phyloP scores from a whole-genome alignment of 2,888 invertebrate genomes.

The Diarsia dahlii region DNA sequence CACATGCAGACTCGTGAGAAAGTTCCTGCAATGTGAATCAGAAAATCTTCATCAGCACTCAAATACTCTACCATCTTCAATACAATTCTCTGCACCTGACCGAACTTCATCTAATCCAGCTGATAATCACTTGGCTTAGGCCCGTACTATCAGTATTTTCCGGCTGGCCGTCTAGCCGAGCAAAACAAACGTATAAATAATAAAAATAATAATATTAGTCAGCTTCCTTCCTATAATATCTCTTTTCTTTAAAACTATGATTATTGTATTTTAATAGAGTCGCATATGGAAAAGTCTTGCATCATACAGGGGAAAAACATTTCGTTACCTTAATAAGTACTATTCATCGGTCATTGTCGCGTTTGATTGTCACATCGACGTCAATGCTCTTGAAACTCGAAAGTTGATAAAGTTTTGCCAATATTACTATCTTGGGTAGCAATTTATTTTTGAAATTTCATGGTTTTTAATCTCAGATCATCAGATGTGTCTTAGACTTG shows the following conservation, averaged over 20 bases:
- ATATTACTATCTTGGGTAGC: not conserved
- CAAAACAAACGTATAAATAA: too few relatives aligned
- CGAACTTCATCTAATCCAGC: too few relatives aligned
- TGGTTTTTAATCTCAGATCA: conserved; percentile 11
- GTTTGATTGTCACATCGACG: conserved; percentile 40
- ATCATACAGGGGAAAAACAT: not conserved
- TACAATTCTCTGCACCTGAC: too few relatives aligned
- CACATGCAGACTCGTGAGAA: too few relatives aligned
- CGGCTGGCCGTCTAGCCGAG: too few relatives aligned
- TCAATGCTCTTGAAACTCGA: conserved; percentile 12
- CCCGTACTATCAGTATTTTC: too few relatives aligned
- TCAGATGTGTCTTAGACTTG: not conserved
- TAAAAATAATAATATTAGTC: too few relatives aligned
- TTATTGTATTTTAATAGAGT: not conserved
- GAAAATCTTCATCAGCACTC: too few relatives aligned
- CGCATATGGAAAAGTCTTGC: not conserved
- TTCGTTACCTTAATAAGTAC: not conserved
- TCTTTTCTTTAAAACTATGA: not conserved
- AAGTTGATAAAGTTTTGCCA: conserved; percentile 25
- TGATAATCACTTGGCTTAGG: too few relatives aligned
- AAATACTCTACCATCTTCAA: too few relatives aligned
- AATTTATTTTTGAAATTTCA: conserved; percentile 12
- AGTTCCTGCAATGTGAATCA: too few relatives aligned
- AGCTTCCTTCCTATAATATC: too few relatives aligned
- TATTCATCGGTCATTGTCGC: conserved; percentile 42